Base-by-base conservation (phyloP, 2,797 vertebrate genomes). In the Muscicapa comitata region DNA sequence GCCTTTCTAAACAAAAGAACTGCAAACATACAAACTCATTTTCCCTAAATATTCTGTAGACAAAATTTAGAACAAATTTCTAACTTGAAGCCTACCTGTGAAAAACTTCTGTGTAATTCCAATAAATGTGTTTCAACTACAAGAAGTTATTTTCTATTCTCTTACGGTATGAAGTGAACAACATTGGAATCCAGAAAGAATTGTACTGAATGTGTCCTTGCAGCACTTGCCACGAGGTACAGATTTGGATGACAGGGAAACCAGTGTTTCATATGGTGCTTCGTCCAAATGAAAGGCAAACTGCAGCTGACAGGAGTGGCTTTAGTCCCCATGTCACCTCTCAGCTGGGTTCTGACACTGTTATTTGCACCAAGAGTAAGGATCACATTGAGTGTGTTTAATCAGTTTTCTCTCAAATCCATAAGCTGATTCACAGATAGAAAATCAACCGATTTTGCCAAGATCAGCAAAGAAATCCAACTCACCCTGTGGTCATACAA, bases 181-280 rank as follows among this genome's bases (percentile, higher is more conserved):
- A 76, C 25, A 25, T 5, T 9, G 53, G 18, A 40, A 70, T 75
- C 31, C 62, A 72, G 35, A 11, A 76, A 76, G 31, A 89, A 90
- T 26, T 0, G 2, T 4, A 47, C 2, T 9, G 6, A 4, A 5
- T 0, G 9, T 53, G 48, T 43, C 66, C 35, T 67, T 45, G 47
- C 45, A 79, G 71, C n/a, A 70, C 47, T 6, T 66, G 24, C 8
- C 55, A 77, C 2, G 29, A 91, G 67, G 26, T 25, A 79, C 37
- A 58, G 42, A 42, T n/a, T 5, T 0, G 2, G 48, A 51, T 6
- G 19, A 53, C 5, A 43, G 2, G 8, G 1, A 21, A 84, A 82
- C 3, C 15, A 66, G 7, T 19, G 37, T 7, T 62, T 28, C 42
- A 50, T 13, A 9, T 6, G 48, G 24, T 38, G 15, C 58, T 84